Evolutionary conservation across 2,113 vertebrate genomes (phyloP).

Genomic region (Cyphomyrus discorhynchus): DNA sequence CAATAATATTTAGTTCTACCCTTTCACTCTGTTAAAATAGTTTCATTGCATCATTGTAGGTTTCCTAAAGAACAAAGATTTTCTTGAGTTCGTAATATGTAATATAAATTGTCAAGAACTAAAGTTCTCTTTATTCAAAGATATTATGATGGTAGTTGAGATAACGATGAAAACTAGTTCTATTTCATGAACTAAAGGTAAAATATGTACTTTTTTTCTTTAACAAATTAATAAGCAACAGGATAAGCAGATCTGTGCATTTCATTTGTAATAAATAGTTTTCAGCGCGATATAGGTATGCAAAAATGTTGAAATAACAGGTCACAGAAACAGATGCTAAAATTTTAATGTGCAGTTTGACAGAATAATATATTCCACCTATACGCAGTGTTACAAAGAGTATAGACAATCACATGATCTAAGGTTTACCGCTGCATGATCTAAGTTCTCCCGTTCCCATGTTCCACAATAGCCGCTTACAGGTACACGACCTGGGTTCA

Average conservation of each 20-base stretch:
- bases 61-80: neutral
- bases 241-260: neutral
- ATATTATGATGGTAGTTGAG: neutral
- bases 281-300: neutral
- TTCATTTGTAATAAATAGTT: neutral
- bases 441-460: neutral
- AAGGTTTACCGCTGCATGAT: neutral
- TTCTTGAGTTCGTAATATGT: neutral
- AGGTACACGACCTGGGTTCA: constrained; percentile 22
- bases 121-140: neutral
- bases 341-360: neutral
- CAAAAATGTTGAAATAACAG: neutral
- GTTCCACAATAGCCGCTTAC: neutral
- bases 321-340: neutral
- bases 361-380: neutral
- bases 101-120: neutral
- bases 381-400: neutral
- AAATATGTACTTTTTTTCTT: neutral
- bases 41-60: neutral
- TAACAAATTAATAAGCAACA: neutral
- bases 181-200: neutral
- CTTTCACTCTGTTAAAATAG: neutral
- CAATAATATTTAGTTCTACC: neutral
- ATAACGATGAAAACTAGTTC: neutral
- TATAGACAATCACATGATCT: neutral